Percentiles rank a stretch among this genome's conserved stretches.
Conservation (phyloP, 2,113 vertebrate genomes). For the Gadus chalcogrammus region DNA sequence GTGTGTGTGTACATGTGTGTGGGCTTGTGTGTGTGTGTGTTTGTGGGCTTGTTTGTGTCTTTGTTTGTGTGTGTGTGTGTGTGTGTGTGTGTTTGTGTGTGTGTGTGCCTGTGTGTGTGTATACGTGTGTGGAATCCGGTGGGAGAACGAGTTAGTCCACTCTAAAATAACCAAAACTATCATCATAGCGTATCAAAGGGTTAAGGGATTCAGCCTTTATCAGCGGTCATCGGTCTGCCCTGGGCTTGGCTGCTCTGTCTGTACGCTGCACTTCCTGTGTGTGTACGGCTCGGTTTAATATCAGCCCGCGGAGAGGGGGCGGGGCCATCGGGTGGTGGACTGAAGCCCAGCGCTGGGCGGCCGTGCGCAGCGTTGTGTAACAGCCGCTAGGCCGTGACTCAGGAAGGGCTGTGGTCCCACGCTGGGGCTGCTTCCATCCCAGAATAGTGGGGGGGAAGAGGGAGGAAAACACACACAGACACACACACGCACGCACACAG, state of each 20-base stretch:
- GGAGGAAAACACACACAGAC: too few species aligned
- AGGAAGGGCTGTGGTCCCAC: slow-evolving; percentile 23
- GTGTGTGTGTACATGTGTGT: slow-evolving; percentile 8
- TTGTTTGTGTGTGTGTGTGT: slow-evolving; percentile 2
- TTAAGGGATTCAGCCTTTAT: neutral
- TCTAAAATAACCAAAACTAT: too few species aligned
- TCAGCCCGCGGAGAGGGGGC: neutral
- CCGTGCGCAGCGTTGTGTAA: too few species aligned
- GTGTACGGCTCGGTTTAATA: slow-evolving; percentile 5
- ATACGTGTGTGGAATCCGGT: neutral
- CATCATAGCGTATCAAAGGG: neutral
- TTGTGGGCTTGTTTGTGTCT: neutral
- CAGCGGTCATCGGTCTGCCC: slow-evolving; percentile 3
- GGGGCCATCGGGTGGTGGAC: neutral
- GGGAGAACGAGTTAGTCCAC: neutral
- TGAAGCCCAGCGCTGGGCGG: too few species aligned
- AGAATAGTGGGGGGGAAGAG: too few species aligned
- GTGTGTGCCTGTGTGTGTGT: slow-evolving; percentile 1
- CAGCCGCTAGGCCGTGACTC: neutral
- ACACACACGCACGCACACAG: too few species aligned
- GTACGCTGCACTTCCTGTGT: slow-evolving; percentile 3
- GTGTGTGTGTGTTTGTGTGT: slow-evolving; percentile 4
- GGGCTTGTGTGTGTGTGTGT: slow-evolving; percentile 3
- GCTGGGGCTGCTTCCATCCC: slow-evolving; percentile 26
- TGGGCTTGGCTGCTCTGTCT: neutral